Evolutionary conservation across 2,888 invertebrate species (phyloP), one percentile per base, ranked within the genome.

Genomic region (Emmelina monodactyla): DNA sequence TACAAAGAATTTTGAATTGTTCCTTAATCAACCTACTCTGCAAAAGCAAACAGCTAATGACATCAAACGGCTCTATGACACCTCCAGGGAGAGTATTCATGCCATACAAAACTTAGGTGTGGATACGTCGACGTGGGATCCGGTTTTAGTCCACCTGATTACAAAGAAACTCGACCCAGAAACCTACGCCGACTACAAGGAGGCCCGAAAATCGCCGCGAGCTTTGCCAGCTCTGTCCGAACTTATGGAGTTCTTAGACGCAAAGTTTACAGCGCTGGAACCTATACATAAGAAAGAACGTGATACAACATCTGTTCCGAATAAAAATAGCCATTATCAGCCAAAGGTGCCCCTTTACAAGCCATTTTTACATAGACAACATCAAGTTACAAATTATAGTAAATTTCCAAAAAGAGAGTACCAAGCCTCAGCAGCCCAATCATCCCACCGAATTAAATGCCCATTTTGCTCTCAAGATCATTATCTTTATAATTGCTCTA

Each of bases 61-160:
- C 15, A 22, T 43, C 13, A 39, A 34, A 37, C 25, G 37, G 7
- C 16, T 43, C 1, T 35, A 45, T 37, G 45, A 47, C 15, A 41
- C 39, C 10, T 35, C 39, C 2, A 41, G 29, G 33, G 45, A 47
- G 16, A 33, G 39, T 14, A 33, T 47, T 9, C 39, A 44, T 22
- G 41, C 43, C 1, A 41, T 47, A 13, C 39, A 43, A 14, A 45
- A 45, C 29, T 32, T 44, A 9, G 44, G 42, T 2, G 22, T 45
- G 1, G 38, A 47, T 28, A 45, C 41, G 10, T 34, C 22, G 7
- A 36, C 41, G 1, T 46, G 47, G 44, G 46, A 35, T 25, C 35
- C 35, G 2, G 14, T 35, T n/a, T 22, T 35, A 14, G 35, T 35
- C 7, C 31, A 35, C 14, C 5, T 35, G 3, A 9, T 35, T 16